phyloP scores from a whole-genome alignment of 2,113 vertebrate species.

The Malurus cyaneus region DNA sequence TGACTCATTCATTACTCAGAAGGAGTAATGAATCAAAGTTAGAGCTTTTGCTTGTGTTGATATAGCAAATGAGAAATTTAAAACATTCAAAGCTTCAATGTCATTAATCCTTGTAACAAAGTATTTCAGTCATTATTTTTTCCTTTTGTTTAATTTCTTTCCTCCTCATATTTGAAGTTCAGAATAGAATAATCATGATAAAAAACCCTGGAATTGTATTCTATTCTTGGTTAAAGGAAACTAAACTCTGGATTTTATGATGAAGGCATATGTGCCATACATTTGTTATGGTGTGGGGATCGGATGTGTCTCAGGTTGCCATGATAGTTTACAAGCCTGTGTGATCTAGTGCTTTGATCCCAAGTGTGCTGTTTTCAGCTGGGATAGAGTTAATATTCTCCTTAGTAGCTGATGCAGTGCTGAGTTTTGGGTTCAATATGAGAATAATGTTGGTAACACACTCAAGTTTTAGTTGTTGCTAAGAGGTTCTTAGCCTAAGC shows the following conservation, averaged over 20 bases:
- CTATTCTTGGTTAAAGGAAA: not conserved
- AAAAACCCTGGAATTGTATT: not conserved
- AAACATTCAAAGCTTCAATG: not conserved
- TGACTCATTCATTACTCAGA: not conserved
- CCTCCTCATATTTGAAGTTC: not conserved
- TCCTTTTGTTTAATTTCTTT: not conserved
- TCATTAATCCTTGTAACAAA: not conserved
- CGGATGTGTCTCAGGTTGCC: not conserved
- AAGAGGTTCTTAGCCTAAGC: not conserved
- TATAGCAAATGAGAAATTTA: not conserved
- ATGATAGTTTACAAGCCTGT: not conserved
- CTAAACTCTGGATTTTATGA: not conserved
- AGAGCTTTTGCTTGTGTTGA: not conserved
- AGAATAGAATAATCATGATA: not conserved
- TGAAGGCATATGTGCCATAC: not conserved
- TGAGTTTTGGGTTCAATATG: not conserved
- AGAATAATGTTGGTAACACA: rapidly evolving
- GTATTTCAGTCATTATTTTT: not conserved
- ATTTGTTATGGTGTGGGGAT: not conserved
- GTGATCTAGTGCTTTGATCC: not conserved
- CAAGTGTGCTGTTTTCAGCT: not conserved
- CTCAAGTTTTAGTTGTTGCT: not conserved
- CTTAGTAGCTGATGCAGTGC: not conserved
- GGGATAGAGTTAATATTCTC: not conserved
- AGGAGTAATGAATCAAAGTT: not conserved